Conservation (phyloP, 2,113 vertebrate species). For the Epinephelus moara region DNA sequence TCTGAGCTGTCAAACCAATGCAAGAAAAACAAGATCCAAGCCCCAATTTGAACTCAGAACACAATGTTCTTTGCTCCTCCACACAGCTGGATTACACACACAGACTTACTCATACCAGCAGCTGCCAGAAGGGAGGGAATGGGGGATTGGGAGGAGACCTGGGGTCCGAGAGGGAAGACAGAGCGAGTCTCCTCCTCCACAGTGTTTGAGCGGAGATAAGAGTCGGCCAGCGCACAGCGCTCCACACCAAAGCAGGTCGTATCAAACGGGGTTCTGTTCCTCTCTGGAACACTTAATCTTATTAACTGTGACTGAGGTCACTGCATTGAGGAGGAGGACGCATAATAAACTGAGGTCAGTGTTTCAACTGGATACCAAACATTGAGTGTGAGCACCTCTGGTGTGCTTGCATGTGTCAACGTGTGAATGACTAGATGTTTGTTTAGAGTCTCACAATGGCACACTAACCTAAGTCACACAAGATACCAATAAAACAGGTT, state of each 20-base stretch:
- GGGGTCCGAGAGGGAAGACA: slow-evolving; percentile 42
- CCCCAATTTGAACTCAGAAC: slow-evolving; percentile 72
- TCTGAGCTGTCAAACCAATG: slow-evolving; percentile 40
- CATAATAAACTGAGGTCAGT: slow-evolving; percentile 48
- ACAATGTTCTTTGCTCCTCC: slow-evolving; percentile 76
- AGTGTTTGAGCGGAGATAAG: slow-evolving; percentile 56
- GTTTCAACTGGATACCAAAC: slow-evolving; percentile 35
- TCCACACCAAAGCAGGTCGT: slow-evolving; percentile 30
- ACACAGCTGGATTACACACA: slow-evolving; percentile 77
- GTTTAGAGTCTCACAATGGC: slow-evolving; percentile 14
- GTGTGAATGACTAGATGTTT: slow-evolving; percentile 16
- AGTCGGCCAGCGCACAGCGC: slow-evolving; percentile 15
- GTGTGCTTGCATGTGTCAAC: neutral
- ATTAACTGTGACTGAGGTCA: slow-evolving; percentile 63
- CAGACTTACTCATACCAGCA: slow-evolving; percentile 60
- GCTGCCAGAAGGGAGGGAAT: slow-evolving; percentile 70
- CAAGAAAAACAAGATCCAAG: slow-evolving; percentile 60
- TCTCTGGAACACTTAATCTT: slow-evolving; percentile 58
- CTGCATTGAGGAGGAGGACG: slow-evolving; percentile 32
- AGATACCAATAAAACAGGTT: slow-evolving; percentile 17
- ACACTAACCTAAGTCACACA: slow-evolving; percentile 30
- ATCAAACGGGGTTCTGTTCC: slow-evolving; percentile 34
- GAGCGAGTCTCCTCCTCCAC: slow-evolving; percentile 40
- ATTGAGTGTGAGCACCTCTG: neutral
- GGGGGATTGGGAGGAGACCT: slow-evolving; percentile 47